A percentile compares a stretch with the other conserved stretches of the same genome.
These are phyloP conservation scores for Xylophagus ater DNA, from an alignment of 2,888 invertebrate genomes.

Conservation along the genomic window DNA sequence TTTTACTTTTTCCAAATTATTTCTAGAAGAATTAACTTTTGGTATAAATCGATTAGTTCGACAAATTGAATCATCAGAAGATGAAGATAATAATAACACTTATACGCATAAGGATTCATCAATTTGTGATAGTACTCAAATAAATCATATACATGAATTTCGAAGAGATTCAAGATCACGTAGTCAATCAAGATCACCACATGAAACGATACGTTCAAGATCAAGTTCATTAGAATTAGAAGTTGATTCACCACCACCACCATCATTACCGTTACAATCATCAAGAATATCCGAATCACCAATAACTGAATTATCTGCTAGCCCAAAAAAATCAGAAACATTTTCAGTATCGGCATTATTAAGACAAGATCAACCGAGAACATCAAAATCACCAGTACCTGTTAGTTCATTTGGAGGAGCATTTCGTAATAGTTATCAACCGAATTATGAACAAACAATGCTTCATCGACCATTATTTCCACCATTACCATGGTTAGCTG, in stretches of 20 bases:
- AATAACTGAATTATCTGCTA: slow-evolving; percentile 33
- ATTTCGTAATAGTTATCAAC: slow-evolving; percentile 41
- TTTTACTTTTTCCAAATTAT: no score
- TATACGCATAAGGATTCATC: slow-evolving; percentile 35
- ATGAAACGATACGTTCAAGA: slow-evolving; percentile 31
- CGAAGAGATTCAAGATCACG: slow-evolving; percentile 32
- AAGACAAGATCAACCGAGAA: slow-evolving; percentile 63
- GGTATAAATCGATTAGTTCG: slow-evolving; percentile 70
- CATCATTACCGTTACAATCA: slow-evolving; percentile 23
- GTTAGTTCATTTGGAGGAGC: slow-evolving; percentile 38
- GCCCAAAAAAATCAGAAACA: slow-evolving; percentile 61
- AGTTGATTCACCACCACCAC: slow-evolving; percentile 61
- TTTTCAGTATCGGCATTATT: slow-evolving; percentile 76
- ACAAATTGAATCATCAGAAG: slow-evolving; percentile 46
- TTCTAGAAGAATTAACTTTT: slow-evolving; percentile 71
- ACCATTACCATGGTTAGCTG: slow-evolving; percentile 37
- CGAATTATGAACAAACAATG: slow-evolving; percentile 35
- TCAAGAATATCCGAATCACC: slow-evolving; percentile 28
- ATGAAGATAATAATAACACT: slow-evolving; percentile 45
- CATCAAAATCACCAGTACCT: slow-evolving; percentile 39
- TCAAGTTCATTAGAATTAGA: slow-evolving; percentile 61
- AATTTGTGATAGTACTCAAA: slow-evolving; percentile 18
- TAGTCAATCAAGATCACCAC: slow-evolving; percentile 28
- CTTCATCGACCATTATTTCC: slow-evolving; percentile 36
- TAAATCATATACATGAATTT: slow-evolving; percentile 34